Conservation (phyloP, 2,113 vertebrate species). For the Mugil cephalus region DNA sequence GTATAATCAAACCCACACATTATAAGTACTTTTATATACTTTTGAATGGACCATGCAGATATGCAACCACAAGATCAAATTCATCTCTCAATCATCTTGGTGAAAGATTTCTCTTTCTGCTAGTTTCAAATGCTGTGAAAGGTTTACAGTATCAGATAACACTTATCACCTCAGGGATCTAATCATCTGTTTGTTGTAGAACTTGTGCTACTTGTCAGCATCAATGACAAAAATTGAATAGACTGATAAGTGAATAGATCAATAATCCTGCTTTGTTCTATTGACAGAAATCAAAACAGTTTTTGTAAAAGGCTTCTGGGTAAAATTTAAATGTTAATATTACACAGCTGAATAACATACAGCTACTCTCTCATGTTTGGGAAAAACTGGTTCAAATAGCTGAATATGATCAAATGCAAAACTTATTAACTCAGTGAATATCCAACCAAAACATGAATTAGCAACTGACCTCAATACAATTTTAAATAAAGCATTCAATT, state of each 20-base stretch:
- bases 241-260: too few species aligned
- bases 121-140: not conserved
- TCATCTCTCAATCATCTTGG: not conserved
- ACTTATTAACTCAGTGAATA: not conserved
- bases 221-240: not conserved
- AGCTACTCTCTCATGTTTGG: not conserved
- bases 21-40: too few species aligned
- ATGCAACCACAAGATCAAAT: not conserved
- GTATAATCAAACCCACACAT: too few species aligned
- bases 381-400: not conserved
- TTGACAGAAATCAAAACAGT: too few species aligned
- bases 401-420: constrained; percentile 1
- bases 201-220: constrained; percentile 19
- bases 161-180: constrained; percentile 1
- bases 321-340: not conserved
- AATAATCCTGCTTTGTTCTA: too few species aligned
- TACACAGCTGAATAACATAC: not conserved
- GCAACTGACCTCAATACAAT: not conserved
- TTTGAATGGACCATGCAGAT: not conserved
- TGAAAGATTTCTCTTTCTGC: not conserved
- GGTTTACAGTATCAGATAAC: not conserved
- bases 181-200: not conserved
- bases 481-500: constrained; percentile 8
- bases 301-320: not conserved
- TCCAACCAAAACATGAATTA: not conserved